Base-by-base conservation (phyloP, 2,888 invertebrate species). In the Epistrophe eligans region DNA sequence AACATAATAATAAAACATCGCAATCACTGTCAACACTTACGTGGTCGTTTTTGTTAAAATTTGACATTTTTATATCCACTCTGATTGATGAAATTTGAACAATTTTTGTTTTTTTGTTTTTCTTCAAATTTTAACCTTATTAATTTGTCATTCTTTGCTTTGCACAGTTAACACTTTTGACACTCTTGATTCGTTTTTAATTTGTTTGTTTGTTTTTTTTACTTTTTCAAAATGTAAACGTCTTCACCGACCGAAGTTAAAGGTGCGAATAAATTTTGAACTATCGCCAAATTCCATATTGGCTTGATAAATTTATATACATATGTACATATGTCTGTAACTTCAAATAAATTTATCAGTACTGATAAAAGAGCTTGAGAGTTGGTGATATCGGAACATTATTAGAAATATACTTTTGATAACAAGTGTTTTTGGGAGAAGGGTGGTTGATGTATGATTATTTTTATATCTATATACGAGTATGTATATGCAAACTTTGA, bases 331-430 rank as follows among this genome's bases (percentile, higher is more conserved):
- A n/a, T 35, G 9, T 35, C 4, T 35, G 35, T 35, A 28, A 60
- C 71, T 80, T 38, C 71, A 76, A 74, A 79, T 17, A 50, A 76
- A 79, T 43, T 84, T 84, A 84, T 84, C 84, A 81, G 77, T 60
- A 72, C 84, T 84, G 84, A 84, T 84, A 81, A 77, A 66, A 48
- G n/a, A 38, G 48, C 60, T 77, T 77, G 38, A 72, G 77, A 72
- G 67, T 24, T 38, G 17, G 50, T 55, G 45, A 19, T 84, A 80
- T 84, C 84, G 48, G 77, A 81, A 81, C 72, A 84, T 77, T 77
- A 72, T 35, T 81, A 72, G 67, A 76, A 72, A 73, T 67, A 81
- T 40, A 55, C 24, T 67, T 77, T 77, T 77, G 84, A 84, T 84
- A 84, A 81, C 66, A 73, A 67, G 38, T 76, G 52, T 40, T 55